Evolutionary conservation across 2,113 vertebrate genomes (phyloP).

Genomic region (Oryzias curvinotus): DNA sequence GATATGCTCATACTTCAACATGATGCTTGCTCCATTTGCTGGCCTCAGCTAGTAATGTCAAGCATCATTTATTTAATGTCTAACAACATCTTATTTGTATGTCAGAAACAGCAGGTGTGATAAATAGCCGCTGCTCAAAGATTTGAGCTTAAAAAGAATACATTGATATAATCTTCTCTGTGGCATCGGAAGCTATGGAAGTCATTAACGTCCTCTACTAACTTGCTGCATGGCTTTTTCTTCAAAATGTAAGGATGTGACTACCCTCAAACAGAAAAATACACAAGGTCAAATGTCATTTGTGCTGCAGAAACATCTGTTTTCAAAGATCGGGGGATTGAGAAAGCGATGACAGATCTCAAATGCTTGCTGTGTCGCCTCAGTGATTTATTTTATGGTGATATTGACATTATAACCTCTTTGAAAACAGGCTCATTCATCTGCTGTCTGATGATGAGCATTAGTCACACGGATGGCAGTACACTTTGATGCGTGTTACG

Average conservation of each 20-base stretch:
- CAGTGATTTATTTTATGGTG: conserved; percentile 47
- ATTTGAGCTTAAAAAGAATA: no score
- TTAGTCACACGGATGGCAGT: conserved; percentile 46
- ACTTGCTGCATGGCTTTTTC: no score
- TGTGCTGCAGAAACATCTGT: conserved; percentile 32
- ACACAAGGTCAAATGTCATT: conserved; percentile 16
- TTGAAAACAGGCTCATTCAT: conserved; percentile 40
- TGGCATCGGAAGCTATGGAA: background rate
- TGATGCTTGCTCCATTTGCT: background rate
- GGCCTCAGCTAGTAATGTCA: background rate
- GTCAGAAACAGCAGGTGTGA: background rate
- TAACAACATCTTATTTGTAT: background rate
- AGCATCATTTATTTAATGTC: background rate
- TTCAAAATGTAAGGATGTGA: no score
- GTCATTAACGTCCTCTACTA: background rate
- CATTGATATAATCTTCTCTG: no score
- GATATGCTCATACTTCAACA: background rate
- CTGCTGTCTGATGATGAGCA: conserved; percentile 39
- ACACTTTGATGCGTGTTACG: background rate
- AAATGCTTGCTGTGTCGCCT: conserved; percentile 37
- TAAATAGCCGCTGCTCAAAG: background rate
- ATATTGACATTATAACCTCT: conserved; percentile 50
- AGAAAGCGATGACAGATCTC: conserved; percentile 29
- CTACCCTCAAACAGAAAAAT: background rate
- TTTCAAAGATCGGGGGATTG: conserved; percentile 32